A percentile compares a stretch with the other conserved stretches of the same genome.
Evolutionary conservation across 2,888 invertebrate genomes (phyloP).

Genomic region (Buathra laborator): DNA sequence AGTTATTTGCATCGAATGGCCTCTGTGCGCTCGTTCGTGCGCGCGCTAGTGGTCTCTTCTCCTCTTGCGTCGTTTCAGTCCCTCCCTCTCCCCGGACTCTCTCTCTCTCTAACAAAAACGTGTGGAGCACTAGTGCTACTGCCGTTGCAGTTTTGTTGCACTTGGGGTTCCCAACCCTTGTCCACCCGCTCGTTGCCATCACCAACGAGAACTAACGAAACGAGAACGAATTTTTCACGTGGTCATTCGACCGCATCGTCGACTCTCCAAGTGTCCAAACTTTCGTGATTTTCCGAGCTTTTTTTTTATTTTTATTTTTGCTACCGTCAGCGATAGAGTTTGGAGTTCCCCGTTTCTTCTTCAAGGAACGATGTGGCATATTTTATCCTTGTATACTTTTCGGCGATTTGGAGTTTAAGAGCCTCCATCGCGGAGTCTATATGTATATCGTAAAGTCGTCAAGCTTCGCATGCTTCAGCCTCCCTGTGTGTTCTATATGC

Average conservation of each 20-base stretch:
- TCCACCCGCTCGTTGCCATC: conserved; percentile 28
- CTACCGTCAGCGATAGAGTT: not conserved
- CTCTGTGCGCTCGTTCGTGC: conserved; percentile 66
- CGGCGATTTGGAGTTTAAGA: not conserved
- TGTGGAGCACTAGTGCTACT: conserved; percentile 5
- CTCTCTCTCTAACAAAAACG: conserved; percentile 26
- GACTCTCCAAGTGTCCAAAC: conserved; percentile 59
- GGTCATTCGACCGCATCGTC: conserved; percentile 45
- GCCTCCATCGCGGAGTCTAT: too few species aligned
- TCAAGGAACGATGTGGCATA: not conserved
- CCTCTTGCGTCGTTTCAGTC: conserved; percentile 21
- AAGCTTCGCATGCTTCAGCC: not conserved
- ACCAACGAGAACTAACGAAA: conserved; percentile 16
- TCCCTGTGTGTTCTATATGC: not conserved
- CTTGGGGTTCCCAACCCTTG: conserved; percentile 19
- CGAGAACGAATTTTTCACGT: conserved; percentile 60
- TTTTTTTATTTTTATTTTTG: conserved; percentile 15
- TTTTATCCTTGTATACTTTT: not conserved
- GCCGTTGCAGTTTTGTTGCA: conserved; percentile 1
- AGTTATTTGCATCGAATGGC: conserved; percentile 69
- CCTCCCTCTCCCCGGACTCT: not conserved
- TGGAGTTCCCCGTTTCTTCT: not conserved
- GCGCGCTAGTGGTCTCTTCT: conserved; percentile 46
- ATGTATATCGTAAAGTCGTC: conserved; percentile 13
- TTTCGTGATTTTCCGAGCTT: conserved; percentile 50